These are phyloP conservation scores for Camptogramma bilineatum DNA, from an alignment of 2,888 invertebrate species.

Conservation along the genomic window DNA sequence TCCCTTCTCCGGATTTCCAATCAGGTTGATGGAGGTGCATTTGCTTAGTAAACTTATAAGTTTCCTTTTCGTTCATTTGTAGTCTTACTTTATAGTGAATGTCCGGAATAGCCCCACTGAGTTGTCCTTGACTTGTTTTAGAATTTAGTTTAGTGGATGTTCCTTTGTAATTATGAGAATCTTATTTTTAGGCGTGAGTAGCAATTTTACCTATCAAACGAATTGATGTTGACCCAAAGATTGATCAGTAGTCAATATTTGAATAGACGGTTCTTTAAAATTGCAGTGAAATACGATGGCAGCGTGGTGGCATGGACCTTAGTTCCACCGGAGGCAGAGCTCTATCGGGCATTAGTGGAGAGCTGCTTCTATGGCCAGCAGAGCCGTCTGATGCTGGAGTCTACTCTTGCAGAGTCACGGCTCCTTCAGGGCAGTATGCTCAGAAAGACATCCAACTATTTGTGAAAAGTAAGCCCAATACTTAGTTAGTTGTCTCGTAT, in stretches of 20 bases:
- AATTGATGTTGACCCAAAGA: background rate
- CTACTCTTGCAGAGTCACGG: slow-evolving; percentile 91
- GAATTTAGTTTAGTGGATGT: slow-evolving; percentile 1
- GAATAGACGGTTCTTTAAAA: background rate
- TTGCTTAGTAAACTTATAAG: slow-evolving; percentile 84
- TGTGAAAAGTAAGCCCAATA: slow-evolving; percentile 88
- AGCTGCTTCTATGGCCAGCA: slow-evolving; percentile 82
- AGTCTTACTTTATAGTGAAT: slow-evolving; percentile 21
- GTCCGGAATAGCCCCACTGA: slow-evolving; percentile 25
- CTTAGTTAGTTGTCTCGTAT: too few relatives aligned
- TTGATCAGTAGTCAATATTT: background rate
- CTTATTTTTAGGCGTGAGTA: background rate
- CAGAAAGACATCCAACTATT: slow-evolving; percentile 90
- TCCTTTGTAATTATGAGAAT: background rate
- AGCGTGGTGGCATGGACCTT: slow-evolving; percentile 69
- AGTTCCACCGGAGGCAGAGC: slow-evolving; percentile 61
- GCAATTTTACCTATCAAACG: background rate
- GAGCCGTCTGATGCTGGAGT: slow-evolving; percentile 89
- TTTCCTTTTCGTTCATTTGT: slow-evolving; percentile 61
- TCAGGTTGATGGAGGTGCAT: slow-evolving; percentile 87
- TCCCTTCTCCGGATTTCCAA: slow-evolving; percentile 95
- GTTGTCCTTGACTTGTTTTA: slow-evolving; percentile 16
- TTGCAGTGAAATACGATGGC: slow-evolving; percentile 76
- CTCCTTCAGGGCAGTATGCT: slow-evolving; percentile 90
- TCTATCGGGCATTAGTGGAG: slow-evolving; percentile 63